A percentile compares a stretch with the other conserved stretches of the same genome.
phyloP scores from a whole-genome alignment of 2,797 vertebrate genomes.

The Alca torda region DNA sequence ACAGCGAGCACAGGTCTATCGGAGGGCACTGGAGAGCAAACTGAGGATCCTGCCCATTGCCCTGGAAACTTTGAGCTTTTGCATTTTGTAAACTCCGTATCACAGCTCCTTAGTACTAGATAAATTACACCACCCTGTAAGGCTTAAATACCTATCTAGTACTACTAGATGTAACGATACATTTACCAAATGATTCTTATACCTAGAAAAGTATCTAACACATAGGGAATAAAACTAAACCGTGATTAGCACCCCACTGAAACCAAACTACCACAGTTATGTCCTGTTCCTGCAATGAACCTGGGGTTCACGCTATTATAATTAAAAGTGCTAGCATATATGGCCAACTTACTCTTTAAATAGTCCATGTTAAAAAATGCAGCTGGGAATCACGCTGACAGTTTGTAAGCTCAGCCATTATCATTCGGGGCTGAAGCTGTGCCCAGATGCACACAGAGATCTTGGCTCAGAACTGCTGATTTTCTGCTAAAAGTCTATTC shows the following conservation, averaged over 20 bases:
- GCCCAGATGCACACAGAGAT: background rate
- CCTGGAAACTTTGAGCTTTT: background rate
- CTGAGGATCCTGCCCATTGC: background rate
- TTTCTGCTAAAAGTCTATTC: background rate
- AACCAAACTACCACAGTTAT: background rate
- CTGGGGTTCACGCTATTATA: background rate
- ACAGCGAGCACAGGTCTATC: rapidly evolving
- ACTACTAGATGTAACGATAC: background rate
- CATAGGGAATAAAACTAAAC: background rate
- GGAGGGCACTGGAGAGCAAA: background rate
- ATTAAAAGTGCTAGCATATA: background rate
- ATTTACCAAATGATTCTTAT: background rate
- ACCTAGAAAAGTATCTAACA: background rate
- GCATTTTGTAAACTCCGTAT: background rate
- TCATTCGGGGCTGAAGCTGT: background rate
- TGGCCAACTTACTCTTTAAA: background rate
- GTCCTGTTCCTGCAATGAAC: background rate
- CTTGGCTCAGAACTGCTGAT: background rate
- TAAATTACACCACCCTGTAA: background rate
- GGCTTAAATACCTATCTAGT: background rate
- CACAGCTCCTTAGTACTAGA: background rate
- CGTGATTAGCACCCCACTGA: background rate
- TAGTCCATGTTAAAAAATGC: background rate
- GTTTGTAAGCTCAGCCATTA: background rate
- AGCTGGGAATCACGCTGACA: background rate